These are phyloP conservation scores for Nesidiocoris tenuis DNA, from an alignment of 2,888 invertebrate genomes.

Conservation along the genomic window DNA sequence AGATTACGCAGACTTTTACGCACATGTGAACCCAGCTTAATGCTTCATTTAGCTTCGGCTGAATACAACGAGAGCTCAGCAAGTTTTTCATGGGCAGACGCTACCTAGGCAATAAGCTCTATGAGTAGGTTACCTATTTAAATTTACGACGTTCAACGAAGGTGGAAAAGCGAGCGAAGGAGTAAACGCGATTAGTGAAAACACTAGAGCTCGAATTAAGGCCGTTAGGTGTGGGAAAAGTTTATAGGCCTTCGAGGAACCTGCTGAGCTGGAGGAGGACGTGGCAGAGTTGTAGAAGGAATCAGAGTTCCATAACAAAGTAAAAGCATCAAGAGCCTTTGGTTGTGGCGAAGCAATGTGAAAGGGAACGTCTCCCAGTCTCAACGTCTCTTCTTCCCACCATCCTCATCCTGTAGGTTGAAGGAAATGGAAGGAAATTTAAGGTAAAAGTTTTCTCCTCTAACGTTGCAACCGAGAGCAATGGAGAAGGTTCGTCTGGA, in stretches of 20 bases:
- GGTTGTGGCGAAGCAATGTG: not conserved
- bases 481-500: not conserved
- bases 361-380: not conserved
- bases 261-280: not conserved
- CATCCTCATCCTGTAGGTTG: not conserved
- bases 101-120: too few relatives aligned
- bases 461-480: not conserved
- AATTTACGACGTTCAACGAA: not conserved
- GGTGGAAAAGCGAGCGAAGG: not conserved
- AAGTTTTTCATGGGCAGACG: too few relatives aligned
- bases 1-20: too few relatives aligned
- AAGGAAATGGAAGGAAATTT: conserved; percentile 32
- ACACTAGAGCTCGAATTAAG: not conserved
- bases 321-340: not conserved
- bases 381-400: not conserved
- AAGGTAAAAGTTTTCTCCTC: conserved; percentile 36
- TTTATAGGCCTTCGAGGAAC: not conserved
- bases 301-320: conserved; percentile 34
- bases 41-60: too few relatives aligned
- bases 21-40: too few relatives aligned
- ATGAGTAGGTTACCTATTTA: not conserved
- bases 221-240: not conserved
- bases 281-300: not conserved
- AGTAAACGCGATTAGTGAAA: not conserved
- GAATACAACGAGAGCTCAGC: too few relatives aligned